Evolutionary conservation across 1,140 invertebrate species (phyloP).

Genomic region (Teleogryllus occipitalis): DNA sequence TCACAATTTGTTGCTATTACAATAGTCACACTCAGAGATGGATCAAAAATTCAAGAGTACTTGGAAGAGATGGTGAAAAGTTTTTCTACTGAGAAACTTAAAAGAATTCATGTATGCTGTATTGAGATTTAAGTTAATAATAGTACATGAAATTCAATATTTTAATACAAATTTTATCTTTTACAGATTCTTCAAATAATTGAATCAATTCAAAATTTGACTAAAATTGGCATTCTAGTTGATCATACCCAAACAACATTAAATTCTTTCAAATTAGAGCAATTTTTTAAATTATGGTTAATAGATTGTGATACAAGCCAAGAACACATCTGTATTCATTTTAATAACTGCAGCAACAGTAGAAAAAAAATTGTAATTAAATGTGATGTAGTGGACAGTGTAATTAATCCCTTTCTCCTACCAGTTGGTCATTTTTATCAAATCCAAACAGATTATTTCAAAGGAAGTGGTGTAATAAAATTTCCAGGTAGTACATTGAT

Average conservation of each 20-base stretch:
- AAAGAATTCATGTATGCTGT: neutral
- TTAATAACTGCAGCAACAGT: neutral
- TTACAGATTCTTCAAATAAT: conserved; percentile 8
- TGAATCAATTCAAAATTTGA: neutral
- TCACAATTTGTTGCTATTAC: neutral
- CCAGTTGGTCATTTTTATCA: conserved; percentile 14
- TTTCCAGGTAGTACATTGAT: neutral
- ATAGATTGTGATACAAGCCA: conserved; percentile 10
- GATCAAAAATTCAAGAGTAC: neutral
- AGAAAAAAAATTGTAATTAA: neutral
- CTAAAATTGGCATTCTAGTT: neutral
- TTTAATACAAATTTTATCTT: neutral
- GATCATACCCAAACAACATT: neutral
- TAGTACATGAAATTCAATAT: neutral
- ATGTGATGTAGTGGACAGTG: conserved; percentile 10
- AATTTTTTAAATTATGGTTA: neutral
- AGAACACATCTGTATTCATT: neutral
- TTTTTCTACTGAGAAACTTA: conserved; percentile 8
- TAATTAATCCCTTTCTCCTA: conserved; percentile 6
- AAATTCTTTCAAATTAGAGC: neutral
- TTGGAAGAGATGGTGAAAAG: neutral
- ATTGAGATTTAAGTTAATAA: neutral
- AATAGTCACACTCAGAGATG: conserved; percentile 8
- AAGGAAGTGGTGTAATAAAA: conserved; percentile 15
- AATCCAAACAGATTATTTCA: conserved; percentile 9